Base-by-base conservation (phyloP, 2,888 invertebrate genomes). In the Ochlodes sylvanus region DNA sequence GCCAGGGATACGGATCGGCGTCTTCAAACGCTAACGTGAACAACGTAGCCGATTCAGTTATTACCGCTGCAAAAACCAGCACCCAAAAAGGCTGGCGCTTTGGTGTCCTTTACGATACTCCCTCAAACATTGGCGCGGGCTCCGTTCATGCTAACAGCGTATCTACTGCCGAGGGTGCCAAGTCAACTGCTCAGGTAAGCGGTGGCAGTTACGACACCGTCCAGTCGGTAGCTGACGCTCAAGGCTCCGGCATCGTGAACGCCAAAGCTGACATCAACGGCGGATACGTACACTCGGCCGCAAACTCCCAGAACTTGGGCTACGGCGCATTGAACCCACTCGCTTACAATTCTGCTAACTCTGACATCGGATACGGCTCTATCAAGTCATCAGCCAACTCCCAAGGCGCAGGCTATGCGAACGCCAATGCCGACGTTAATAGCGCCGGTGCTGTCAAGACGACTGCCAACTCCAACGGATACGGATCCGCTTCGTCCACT, bases 1-100 rank as follows among this genome's bases (percentile, higher is more conserved):
- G 83, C 69, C 87, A 87, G 57, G 79, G 84, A 19, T 83, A 75
- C 71, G 79, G 80, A 2, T 80, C 79, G 10, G 85, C 89, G 2
- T 82, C 82, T 7, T 86, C 90, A 6, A 84, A 81, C 69, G 89
- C 87, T 2, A 82, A 87, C 64, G 77, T 83, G n/a, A 79, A 83
- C 62, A 82, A 82, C 7, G 70, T 76, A 17, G 72, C 78, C 42
- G 84, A 84, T n/a, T 77, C 73, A 19, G 83, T 81, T 34, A 70
- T 77, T 27, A 80, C 85, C 14, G 78, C 84, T 5, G 85, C 86
- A 65, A 85, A 83, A 68, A 69, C 79, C n/a, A 69, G 75, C 65
- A 77, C 77, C 58, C 78, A 82, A 60, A 84, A 87, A 76, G 82
- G 82, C 69, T 92, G 92, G 92, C 87, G 81, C 50, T 91, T 92